Evolutionary conservation across 2,113 vertebrate genomes (phyloP), one percentile per base, ranked within the genome.

Genomic region (Lepisosteus osseus): DNA sequence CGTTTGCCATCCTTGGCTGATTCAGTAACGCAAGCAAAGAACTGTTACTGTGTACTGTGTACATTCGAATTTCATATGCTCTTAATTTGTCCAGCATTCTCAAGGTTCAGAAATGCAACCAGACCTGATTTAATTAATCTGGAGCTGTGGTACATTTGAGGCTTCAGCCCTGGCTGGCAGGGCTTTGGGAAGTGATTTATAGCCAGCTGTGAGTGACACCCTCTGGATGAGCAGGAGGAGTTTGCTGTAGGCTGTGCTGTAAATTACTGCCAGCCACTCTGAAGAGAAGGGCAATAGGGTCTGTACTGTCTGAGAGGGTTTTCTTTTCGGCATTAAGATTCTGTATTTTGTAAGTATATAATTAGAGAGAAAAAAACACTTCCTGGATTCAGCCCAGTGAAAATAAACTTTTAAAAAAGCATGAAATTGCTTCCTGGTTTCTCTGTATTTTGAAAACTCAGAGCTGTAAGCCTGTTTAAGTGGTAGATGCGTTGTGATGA

Each of bases 341-440:
- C 9, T 51, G 5, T 51, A 6, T 9, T 51, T 9, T 51, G 47
- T 51, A 51, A 51, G 57, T 59, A 13, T 59, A 59, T 59, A 59
- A 59, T 59, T 59, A 14, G 57, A 59, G 57, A n/a, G n/a, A 59
- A n/a, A n/a, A n/a, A 15, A 13, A n/a, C 13, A 13, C 11, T 29
- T 29, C 29, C 29, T 68, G 44, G 57, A 68, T 54, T 61, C 17
- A 9, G 15, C 29, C 66, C 72, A 73, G 68, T 47, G 59, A 68
- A 73, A 73, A 73, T 54, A 54, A 65, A 4, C 44, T 42, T 51
- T 47, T 40, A 40, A 68, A 73, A 69, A 54, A 15, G 72, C 72
- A 54, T 63, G 72, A 73, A 73, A 63, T 73, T 68, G 57, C 59
- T 63, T 68, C 61, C 70, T 71, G 61, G 70, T 64, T 71, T 65